Evolutionary conservation across 2,797 vertebrate species (phyloP).

Genomic region (Geotrypetes seraphini): DNA sequence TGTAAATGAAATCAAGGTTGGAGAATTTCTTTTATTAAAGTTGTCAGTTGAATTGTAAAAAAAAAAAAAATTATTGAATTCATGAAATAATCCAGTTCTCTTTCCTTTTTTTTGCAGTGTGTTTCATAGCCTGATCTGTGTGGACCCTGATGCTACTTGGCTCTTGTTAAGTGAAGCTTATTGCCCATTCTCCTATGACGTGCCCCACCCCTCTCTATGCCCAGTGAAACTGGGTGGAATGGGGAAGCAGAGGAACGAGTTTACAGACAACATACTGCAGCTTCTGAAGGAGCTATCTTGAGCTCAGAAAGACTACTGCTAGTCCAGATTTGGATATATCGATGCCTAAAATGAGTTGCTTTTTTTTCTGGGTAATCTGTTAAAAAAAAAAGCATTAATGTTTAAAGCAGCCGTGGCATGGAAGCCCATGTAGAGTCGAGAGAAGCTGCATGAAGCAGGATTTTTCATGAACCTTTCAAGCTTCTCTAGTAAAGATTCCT

Average conservation of each 20-base stretch:
- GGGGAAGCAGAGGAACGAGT: constrained; percentile 45
- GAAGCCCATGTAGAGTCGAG: no score
- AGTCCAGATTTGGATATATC: no score
- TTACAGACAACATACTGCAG: constrained; percentile 58
- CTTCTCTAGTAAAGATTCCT: no score
- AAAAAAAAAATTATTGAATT: no score
- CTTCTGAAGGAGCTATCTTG: constrained; percentile 57
- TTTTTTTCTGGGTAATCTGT: no score
- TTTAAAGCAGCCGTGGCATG: no score
- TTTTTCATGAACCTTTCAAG: no score
- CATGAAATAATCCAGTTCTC: neutral
- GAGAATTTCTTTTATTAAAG: neutral
- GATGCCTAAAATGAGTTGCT: no score
- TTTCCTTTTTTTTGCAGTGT: constrained; percentile 49
- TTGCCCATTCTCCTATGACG: constrained; percentile 50
- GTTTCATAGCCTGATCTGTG: constrained; percentile 67
- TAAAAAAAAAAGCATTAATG: no score
- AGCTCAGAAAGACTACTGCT: no score
- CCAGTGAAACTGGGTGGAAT: constrained; percentile 45
- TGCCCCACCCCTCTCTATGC: constrained; percentile 58
- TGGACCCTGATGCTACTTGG: constrained; percentile 78
- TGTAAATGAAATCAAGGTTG: no score
- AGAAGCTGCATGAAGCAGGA: no score
- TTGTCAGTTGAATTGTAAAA: neutral
- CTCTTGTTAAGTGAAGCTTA: constrained; percentile 66